A percentile compares a stretch with the other conserved stretches of the same genome.
Conservation (phyloP, 1,140 invertebrate genomes). For the Capitella teleta region DNA sequence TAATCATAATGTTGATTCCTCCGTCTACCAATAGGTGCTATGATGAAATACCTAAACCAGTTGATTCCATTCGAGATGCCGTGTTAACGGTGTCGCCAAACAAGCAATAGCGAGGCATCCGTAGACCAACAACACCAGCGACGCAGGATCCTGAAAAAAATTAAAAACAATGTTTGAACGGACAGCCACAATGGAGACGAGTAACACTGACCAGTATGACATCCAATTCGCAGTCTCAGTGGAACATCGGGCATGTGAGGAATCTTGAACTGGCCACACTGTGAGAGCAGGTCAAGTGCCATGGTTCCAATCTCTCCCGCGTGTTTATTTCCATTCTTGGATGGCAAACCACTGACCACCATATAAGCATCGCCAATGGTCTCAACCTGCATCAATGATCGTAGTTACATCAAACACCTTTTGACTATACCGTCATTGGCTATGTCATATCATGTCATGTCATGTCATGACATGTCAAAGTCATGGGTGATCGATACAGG, state of each 20-base stretch:
- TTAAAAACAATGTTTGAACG: slow-evolving; percentile 48
- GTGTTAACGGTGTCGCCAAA: slow-evolving; percentile 36
- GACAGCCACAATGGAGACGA: slow-evolving; percentile 53
- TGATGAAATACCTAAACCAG: slow-evolving; percentile 48
- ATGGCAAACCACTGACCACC: slow-evolving; percentile 77
- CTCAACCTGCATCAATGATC: slow-evolving; percentile 56
- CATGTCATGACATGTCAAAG: no score
- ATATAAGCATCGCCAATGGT: slow-evolving; percentile 89
- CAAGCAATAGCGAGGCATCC: slow-evolving; percentile 60
- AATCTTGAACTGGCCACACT: slow-evolving; percentile 70
- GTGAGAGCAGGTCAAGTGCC: slow-evolving; percentile 71
- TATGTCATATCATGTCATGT: no score
- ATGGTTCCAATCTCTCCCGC: slow-evolving; percentile 68
- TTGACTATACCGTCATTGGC: no score
- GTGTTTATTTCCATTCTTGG: slow-evolving; percentile 60
- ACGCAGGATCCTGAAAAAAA: slow-evolving; percentile 51
- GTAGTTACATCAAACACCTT: no score
- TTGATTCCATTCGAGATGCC: slow-evolving; percentile 82
- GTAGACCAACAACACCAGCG: slow-evolving; percentile 79
- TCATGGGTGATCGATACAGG: not conserved
- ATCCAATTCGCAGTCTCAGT: slow-evolving; percentile 63
- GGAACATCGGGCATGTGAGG: slow-evolving; percentile 67
- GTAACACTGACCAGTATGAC: slow-evolving; percentile 54
- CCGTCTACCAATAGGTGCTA: no score
- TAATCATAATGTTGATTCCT: no score